Conservation (phyloP, 2,888 invertebrate species). For the Pedicia rivosa region DNA sequence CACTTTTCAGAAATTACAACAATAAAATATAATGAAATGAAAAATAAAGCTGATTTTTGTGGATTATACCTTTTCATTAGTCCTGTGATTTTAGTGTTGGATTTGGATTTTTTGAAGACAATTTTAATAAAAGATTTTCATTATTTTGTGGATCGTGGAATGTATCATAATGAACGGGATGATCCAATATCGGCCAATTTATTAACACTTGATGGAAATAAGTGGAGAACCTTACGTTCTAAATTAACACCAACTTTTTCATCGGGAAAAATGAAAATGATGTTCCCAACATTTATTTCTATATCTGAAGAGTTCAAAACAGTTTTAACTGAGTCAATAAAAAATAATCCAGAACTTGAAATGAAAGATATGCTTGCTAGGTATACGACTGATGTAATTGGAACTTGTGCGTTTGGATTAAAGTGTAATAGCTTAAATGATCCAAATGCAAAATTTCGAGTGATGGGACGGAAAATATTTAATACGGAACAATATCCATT, state of each 20-base stretch:
- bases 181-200: slow-evolving; percentile 44
- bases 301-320: slow-evolving; percentile 36
- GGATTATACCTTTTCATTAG: slow-evolving; percentile 46
- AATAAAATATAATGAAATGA: slow-evolving; percentile 39
- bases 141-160: slow-evolving; percentile 47
- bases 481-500: no score
- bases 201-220: slow-evolving; percentile 37
- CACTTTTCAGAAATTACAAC: slow-evolving; percentile 42
- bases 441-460: no score
- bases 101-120: slow-evolving; percentile 41
- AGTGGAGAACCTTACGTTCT: slow-evolving; percentile 45
- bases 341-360: slow-evolving; percentile 32
- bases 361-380: slow-evolving; percentile 21
- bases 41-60: slow-evolving; percentile 24
- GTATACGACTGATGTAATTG: slow-evolving; percentile 32
- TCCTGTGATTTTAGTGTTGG: slow-evolving; percentile 42
- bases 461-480: no score
- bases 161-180: slow-evolving; percentile 40
- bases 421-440: slow-evolving; percentile 29
- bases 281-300: slow-evolving; percentile 41
- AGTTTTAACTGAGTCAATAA: slow-evolving; percentile 24
- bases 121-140: slow-evolving; percentile 44
- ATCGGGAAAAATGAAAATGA: slow-evolving; percentile 45
- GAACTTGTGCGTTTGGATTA: slow-evolving; percentile 32
- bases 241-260: slow-evolving; percentile 51